A percentile compares a stretch with the other conserved stretches of the same genome.
phyloP scores from a whole-genome alignment of 2,888 invertebrate genomes.

The Blastobasis adustella region DNA sequence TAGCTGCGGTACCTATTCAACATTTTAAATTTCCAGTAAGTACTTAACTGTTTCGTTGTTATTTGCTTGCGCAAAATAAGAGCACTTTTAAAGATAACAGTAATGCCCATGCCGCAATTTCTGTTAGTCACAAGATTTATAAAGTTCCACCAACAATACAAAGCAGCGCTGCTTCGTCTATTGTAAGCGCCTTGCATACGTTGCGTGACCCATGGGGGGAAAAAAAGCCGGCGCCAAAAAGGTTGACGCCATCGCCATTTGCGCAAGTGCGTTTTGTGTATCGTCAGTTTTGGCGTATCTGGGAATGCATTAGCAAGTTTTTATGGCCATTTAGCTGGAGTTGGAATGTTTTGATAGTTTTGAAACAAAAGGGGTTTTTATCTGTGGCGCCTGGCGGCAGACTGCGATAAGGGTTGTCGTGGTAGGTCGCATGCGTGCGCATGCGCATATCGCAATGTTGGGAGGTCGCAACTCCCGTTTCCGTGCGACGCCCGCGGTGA shows the following conservation, averaged over 20 bases:
- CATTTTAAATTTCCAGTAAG: too few species aligned
- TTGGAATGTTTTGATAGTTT: not conserved
- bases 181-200: slow-evolving; percentile 19
- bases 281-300: slow-evolving; percentile 8
- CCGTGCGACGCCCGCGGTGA: slow-evolving; percentile 3
- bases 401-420: slow-evolving; percentile 27
- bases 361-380: slow-evolving; percentile 37
- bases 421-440: slow-evolving; percentile 14
- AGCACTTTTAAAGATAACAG: slow-evolving; percentile 1
- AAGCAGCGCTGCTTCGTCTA: slow-evolving; percentile 17
- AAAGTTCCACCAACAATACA: slow-evolving; percentile 7
- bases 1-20: too few species aligned
- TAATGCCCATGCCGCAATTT: slow-evolving; percentile 6
- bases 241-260: slow-evolving; percentile 25
- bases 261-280: slow-evolving; percentile 25
- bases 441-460: slow-evolving; percentile 31
- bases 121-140: slow-evolving; percentile 1
- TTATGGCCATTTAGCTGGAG: slow-evolving; percentile 24
- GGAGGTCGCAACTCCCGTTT: slow-evolving; percentile 29
- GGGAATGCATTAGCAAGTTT: slow-evolving; percentile 20
- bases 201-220: slow-evolving; percentile 13
- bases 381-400: slow-evolving; percentile 41
- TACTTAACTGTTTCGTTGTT: too few species aligned
- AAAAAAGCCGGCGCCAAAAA: slow-evolving; percentile 35
- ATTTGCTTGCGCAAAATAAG: too few species aligned